phyloP scores from a whole-genome alignment of 2,113 vertebrate species.

The Siphamia tubifer region DNA sequence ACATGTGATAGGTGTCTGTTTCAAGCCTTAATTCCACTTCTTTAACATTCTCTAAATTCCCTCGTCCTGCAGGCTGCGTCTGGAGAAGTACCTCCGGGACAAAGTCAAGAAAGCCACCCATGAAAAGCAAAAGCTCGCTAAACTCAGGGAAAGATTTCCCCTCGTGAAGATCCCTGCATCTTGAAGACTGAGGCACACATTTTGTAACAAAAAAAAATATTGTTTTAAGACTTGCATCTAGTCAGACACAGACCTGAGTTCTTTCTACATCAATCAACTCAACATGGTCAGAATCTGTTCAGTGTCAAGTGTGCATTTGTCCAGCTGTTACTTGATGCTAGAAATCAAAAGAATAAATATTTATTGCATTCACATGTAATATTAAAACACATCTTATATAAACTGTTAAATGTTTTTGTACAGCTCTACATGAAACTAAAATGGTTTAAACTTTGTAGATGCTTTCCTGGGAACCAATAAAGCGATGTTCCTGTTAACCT shows the following conservation, averaged over 20 bases:
- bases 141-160: conserved; percentile 81
- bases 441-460: too few species aligned
- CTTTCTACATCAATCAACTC: too few species aligned
- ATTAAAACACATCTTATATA: not conserved
- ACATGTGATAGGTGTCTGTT: not conserved
- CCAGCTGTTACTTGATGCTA: conserved; percentile 5
- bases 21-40: not conserved
- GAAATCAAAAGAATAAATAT: conserved; percentile 23
- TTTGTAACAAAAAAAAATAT: not conserved
- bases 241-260: not conserved
- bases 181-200: conserved; percentile 5
- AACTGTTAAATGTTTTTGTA: too few species aligned
- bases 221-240: not conserved
- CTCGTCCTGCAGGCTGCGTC: conserved; percentile 80
- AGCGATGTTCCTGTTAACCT: too few species aligned
- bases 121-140: conserved; percentile 59
- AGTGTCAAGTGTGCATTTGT: not conserved
- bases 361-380: not conserved
- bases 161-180: conserved; percentile 64
- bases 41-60: not conserved
- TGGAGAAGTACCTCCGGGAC: conserved; percentile 80
- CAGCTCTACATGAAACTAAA: too few species aligned
- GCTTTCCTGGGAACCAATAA: too few species aligned
- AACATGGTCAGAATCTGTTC: not conserved
- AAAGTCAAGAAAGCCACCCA: conserved; percentile 57